phyloP scores from a whole-genome alignment of 35 echinoderm and acorn worm genomes.

The Amphiura filiformis region DNA sequence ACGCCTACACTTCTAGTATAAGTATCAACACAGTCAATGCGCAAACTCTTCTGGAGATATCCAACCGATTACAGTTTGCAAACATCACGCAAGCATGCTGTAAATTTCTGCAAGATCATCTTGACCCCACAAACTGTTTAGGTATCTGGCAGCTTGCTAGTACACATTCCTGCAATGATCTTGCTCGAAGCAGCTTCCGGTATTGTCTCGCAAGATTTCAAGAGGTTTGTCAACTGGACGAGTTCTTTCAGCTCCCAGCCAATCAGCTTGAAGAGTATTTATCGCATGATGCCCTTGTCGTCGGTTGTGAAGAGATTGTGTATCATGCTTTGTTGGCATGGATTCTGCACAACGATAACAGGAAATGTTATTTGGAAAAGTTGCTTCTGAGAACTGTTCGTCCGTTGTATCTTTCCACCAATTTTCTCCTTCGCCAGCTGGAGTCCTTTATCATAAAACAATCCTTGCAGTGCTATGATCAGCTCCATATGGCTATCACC shows the following conservation, averaged over 20 bases:
- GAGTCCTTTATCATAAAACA: constrained; percentile 37
- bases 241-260: constrained; percentile 39
- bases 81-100: constrained; percentile 64
- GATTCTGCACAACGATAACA: constrained; percentile 35
- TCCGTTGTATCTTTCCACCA: constrained; percentile 37
- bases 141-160: constrained; percentile 57
- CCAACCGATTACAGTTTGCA: constrained; percentile 53
- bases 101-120: constrained; percentile 50
- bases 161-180: constrained; percentile 30
- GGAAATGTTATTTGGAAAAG: neutral
- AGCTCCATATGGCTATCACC: constrained; percentile 29
- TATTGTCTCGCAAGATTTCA: constrained; percentile 42
- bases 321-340: constrained; percentile 36
- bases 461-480: neutral
- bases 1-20: constrained; percentile 63
- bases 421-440: constrained; percentile 33
- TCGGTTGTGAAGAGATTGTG: constrained; percentile 46
- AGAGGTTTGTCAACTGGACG: constrained; percentile 50
- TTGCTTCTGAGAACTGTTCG: constrained; percentile 44
- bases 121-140: constrained; percentile 71
- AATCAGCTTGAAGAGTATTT: constrained; percentile 52
- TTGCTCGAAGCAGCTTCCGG: constrained; percentile 20
- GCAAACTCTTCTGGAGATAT: constrained; percentile 56
- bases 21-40: constrained; percentile 56
- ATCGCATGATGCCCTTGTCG: constrained; percentile 51